Base-by-base conservation (phyloP, 2,113 vertebrate genomes). In the Miniopterus natalensis region DNA sequence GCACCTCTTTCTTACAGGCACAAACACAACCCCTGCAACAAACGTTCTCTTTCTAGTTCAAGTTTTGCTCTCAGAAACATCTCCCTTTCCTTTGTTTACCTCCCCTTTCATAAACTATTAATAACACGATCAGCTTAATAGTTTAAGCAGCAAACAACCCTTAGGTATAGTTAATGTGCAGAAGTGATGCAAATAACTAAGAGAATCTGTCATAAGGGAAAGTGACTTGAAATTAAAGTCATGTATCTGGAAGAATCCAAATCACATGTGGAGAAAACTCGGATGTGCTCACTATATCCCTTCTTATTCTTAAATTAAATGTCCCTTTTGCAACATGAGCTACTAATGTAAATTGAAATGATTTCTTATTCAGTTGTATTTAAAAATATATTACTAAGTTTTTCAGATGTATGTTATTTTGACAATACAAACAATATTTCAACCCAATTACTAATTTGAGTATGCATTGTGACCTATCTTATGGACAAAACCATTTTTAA, bases 391-490 rank as follows among this genome's bases (percentile, higher is more conserved):
- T 68, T 77, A 29, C n/a, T 88, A 29, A 51, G 11, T 13, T 84
- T 95, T 84, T 68, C 42, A 94, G 55, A 45, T 25, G 20, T 84
- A 6, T 65, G n/a, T 74, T 94, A 14, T 84, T 89, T 96, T n/a
- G 23, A n/a, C 10, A 36, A 77, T 65, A 20, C 49, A 61, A 57
- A 36, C 5, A 92, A 4, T 78, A 55, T 70, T 86, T 90, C 29
- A 90, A 63, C 10, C n/a, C 55, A 23, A 68, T 74, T 86, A 63
- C 53, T 88, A 59, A 21, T 47, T 59, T 84, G 29, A 42, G 4
- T 80, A 63, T 68, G n/a, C 8, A 31, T 31, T 77, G n/a, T 75
- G 17, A 23, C 51, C 17, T 83, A 31, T 51, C 31, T 11, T 83
- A 83, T 73, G 36, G 13, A 74, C 13, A 77, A 42, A 27, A 36